phyloP scores from a whole-genome alignment of 2,797 vertebrate species.

The Echeneis naucrates region DNA sequence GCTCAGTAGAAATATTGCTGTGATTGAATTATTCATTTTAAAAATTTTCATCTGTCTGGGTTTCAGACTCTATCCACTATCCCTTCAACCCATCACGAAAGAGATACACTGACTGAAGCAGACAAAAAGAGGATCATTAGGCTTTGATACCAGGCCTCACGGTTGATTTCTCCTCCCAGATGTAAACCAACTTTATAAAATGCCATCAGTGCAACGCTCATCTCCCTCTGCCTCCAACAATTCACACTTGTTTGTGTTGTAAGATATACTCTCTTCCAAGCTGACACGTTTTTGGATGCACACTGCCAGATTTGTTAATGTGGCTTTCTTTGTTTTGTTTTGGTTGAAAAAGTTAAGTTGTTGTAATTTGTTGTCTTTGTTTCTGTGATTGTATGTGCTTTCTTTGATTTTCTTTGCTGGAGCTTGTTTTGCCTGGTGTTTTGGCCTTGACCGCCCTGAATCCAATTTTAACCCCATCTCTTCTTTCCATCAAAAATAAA shows the following conservation, averaged over 20 bases:
- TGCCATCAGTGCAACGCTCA: not conserved
- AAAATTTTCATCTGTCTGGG: not conserved
- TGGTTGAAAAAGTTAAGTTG: not conserved
- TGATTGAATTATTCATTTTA: constrained; percentile 2
- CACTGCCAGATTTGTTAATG: not conserved
- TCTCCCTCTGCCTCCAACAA: not conserved
- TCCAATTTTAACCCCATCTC: not conserved
- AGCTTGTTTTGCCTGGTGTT: constrained; percentile 1
- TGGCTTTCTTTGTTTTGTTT: not conserved
- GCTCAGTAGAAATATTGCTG: not conserved
- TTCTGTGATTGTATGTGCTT: constrained; percentile 4
- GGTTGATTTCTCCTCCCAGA: not conserved
- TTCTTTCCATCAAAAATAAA: not conserved
- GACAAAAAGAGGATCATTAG: not conserved
- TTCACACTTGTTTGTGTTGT: not conserved
- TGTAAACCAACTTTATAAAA: not conserved
- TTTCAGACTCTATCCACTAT: not conserved
- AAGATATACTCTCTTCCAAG: not conserved
- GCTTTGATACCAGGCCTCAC: not conserved
- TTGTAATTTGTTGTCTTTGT: not conserved
- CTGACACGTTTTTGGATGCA: not conserved
- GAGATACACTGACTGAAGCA: not conserved
- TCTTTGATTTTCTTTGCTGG: not conserved
- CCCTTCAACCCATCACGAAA: not conserved
- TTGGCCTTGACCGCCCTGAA: constrained; percentile 20